A percentile compares a stretch with the other conserved stretches of the same genome.
These are phyloP conservation scores for Heterochromis multidens DNA, from an alignment of 2,113 vertebrate species.

Conservation along the genomic window DNA sequence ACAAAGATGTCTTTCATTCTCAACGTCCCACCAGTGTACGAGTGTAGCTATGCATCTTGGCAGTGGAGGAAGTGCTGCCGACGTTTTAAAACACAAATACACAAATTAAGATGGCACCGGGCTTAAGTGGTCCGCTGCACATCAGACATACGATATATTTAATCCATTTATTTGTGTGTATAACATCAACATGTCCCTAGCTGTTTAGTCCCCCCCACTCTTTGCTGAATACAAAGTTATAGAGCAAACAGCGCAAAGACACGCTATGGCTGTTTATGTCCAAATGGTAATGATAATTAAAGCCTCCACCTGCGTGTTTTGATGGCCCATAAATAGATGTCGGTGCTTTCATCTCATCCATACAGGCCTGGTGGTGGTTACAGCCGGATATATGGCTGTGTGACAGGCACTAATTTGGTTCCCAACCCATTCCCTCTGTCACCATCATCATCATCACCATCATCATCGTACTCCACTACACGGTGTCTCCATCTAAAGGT, in stretches of 20 bases:
- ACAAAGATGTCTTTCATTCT: not conserved
- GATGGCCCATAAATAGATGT: conserved; percentile 50
- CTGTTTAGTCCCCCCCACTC: not conserved
- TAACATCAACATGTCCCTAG: conserved; percentile 35
- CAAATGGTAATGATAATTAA: conserved; percentile 53
- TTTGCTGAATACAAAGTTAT: not conserved
- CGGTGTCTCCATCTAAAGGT: not conserved
- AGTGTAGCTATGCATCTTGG: not conserved
- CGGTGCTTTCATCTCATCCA: conserved; percentile 35
- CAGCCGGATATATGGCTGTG: conserved; percentile 35
- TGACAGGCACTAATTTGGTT: conserved; percentile 61
- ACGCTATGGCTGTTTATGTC: conserved; percentile 32
- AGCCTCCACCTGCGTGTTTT: conserved; percentile 56
- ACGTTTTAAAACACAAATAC: not conserved
- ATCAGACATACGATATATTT: not conserved
- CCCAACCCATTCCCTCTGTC: conserved; percentile 13
- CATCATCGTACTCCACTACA: conserved; percentile 4
- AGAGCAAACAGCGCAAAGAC: not conserved
- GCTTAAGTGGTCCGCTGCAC: not conserved
- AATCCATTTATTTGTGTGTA: conserved; percentile 34
- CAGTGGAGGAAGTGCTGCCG: not conserved
- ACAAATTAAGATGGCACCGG: not conserved
- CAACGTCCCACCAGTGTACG: not conserved
- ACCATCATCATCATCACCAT: conserved; percentile 26
- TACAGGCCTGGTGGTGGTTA: conserved; percentile 40